phyloP scores from a whole-genome alignment of 2,113 vertebrate genomes.

The Speoplatyrhinus poulsoni region DNA sequence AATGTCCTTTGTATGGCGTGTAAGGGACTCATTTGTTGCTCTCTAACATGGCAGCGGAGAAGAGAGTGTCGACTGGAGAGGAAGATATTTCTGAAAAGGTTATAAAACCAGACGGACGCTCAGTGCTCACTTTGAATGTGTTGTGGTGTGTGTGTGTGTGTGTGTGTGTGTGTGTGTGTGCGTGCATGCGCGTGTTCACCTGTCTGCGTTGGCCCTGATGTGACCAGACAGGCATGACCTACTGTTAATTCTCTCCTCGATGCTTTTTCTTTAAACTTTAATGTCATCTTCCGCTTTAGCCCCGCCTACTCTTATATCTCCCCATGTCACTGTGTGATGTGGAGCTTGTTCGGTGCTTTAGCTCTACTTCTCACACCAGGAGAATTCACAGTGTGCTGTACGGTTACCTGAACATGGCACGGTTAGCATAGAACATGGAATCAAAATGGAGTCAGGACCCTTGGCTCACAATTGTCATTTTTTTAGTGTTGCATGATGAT shows the following conservation, averaged over 20 bases:
- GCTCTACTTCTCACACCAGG: too few species aligned
- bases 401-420: too few species aligned
- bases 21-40: constrained; percentile 40
- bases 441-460: too few species aligned
- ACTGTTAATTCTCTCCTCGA: constrained; percentile 12
- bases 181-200: neutral
- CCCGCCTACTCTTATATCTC: too few species aligned
- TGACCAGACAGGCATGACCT: constrained; percentile 37
- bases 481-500: too few species aligned
- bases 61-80: neutral
- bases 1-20: constrained; percentile 36
- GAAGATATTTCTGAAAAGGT: constrained; percentile 28
- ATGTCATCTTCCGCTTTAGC: constrained; percentile 8
- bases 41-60: constrained; percentile 11
- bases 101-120: constrained; percentile 41
- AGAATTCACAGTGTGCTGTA: too few species aligned
- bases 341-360: neutral
- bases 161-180: constrained; percentile 16
- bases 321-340: neutral
- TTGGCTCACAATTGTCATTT: too few species aligned
- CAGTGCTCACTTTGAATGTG: neutral
- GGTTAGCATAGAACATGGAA: too few species aligned
- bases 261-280: constrained; percentile 11
- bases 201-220: constrained; percentile 18
- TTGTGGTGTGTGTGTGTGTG: constrained; percentile 13